A percentile compares a stretch with the other conserved stretches of the same genome.
phyloP scores from a whole-genome alignment of 2,797 vertebrate species.

The Meriones psammophilus region DNA sequence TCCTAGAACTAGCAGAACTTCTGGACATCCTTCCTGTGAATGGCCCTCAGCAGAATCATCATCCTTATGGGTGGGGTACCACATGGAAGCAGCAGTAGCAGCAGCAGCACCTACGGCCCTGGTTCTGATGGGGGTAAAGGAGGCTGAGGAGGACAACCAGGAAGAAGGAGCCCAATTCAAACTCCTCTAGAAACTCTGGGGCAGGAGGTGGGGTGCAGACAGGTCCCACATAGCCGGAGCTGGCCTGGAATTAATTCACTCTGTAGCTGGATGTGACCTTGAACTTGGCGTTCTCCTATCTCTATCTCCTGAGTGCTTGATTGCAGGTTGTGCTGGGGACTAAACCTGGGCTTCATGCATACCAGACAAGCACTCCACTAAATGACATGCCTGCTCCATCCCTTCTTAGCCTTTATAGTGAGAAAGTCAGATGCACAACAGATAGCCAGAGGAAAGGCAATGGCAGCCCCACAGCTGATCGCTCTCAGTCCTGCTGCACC shows the following conservation, averaged over 20 bases:
- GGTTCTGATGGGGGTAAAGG: background rate
- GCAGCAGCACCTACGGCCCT: background rate
- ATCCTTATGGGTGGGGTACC: background rate
- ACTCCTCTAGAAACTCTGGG: background rate
- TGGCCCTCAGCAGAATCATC: background rate
- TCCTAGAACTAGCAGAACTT: too few species aligned
- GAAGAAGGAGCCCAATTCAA: too few species aligned
- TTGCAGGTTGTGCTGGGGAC: background rate
- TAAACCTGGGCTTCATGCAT: background rate
- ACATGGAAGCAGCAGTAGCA: too few species aligned
- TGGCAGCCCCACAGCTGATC: background rate
- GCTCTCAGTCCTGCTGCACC: too few species aligned
- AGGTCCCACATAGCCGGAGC: background rate
- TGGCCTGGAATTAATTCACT: background rate
- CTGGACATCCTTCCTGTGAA: background rate
- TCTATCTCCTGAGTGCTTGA: background rate
- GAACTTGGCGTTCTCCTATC: background rate
- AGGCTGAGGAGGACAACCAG: background rate
- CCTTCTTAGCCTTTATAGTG: background rate
- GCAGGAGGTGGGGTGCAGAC: background rate
- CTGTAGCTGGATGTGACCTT: background rate
- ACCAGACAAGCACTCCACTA: background rate
- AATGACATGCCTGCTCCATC: background rate
- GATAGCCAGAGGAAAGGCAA: background rate
- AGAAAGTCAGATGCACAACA: background rate